Percentiles rank a stretch among this genome's conserved stretches.
Evolutionary conservation across 2,113 vertebrate genomes (phyloP).

Genomic region (Sporophila hypoxantha): DNA sequence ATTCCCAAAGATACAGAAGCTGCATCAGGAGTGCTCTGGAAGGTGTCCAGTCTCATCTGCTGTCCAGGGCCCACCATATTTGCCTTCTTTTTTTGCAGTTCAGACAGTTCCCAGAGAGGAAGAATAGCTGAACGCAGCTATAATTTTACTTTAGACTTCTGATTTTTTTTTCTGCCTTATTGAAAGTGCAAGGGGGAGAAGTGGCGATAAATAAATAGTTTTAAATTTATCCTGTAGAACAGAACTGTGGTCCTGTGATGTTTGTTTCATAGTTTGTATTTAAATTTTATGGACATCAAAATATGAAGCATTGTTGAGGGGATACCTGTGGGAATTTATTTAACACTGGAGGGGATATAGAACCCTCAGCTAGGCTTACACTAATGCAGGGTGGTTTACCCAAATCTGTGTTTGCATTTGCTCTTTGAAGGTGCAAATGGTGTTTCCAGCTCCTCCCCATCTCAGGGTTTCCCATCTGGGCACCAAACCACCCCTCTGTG

Average conservation of each 20-base stretch:
- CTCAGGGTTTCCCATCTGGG: background rate
- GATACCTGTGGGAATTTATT: background rate
- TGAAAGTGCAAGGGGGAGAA: background rate
- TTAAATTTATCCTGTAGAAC: background rate
- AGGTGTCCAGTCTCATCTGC: background rate
- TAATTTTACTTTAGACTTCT: background rate
- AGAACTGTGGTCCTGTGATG: background rate
- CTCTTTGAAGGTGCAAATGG: background rate
- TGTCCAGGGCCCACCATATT: background rate
- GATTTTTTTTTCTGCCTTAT: background rate
- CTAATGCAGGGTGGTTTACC: background rate
- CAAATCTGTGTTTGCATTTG: fast-evolving
- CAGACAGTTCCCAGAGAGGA: background rate
- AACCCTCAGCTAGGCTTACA: background rate
- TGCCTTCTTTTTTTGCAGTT: background rate
- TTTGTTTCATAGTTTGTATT: background rate
- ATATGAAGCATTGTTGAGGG: background rate
- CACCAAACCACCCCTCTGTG: background rate
- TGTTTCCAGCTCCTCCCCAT: background rate
- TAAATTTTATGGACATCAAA: background rate
- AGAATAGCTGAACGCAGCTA: background rate
- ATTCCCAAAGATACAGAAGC: background rate
- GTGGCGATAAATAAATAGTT: background rate
- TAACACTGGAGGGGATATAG: background rate
- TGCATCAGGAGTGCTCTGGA: background rate